Conservation (phyloP, 2,797 vertebrate species). For the Anisognathus igniventris region DNA sequence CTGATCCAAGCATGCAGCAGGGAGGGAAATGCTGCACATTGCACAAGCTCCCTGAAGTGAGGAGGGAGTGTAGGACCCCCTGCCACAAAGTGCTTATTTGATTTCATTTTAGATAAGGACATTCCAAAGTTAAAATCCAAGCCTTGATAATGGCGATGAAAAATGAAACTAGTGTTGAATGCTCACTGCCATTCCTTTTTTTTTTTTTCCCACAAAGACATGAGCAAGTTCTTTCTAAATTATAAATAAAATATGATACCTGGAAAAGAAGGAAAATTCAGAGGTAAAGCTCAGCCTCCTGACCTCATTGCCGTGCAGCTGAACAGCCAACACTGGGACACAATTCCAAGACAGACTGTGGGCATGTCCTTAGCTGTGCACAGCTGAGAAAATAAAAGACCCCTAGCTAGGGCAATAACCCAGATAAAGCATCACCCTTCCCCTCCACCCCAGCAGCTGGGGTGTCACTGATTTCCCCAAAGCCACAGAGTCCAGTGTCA, state of each 20-base stretch:
- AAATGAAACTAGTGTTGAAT: slow-evolving; percentile 4
- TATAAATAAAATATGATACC: neutral
- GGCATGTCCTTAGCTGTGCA: neutral
- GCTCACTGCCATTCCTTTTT: neutral
- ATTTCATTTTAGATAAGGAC: slow-evolving; percentile 56
- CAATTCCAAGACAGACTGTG: neutral
- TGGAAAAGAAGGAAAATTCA: neutral
- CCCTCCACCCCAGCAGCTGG: neutral
- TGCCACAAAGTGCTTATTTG: slow-evolving; percentile 17
- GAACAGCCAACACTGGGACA: neutral
- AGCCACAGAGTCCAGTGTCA: neutral
- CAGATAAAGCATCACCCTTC: neutral
- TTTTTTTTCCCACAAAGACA: neutral
- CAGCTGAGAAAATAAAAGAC: slow-evolving; percentile 4
- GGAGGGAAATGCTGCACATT: neutral
- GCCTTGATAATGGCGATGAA: slow-evolving; percentile 4
- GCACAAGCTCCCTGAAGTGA: neutral
- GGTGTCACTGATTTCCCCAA: neutral
- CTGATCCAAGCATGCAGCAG: neutral
- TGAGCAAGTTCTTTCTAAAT: neutral
- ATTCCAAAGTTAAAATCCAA: slow-evolving; percentile 44
- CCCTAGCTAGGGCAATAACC: neutral
- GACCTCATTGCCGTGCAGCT: neutral
- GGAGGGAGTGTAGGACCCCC: neutral
- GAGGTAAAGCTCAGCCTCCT: neutral